phyloP scores from a whole-genome alignment of 2,888 invertebrate genomes.

The Eudasyphora cyanicolor region DNA sequence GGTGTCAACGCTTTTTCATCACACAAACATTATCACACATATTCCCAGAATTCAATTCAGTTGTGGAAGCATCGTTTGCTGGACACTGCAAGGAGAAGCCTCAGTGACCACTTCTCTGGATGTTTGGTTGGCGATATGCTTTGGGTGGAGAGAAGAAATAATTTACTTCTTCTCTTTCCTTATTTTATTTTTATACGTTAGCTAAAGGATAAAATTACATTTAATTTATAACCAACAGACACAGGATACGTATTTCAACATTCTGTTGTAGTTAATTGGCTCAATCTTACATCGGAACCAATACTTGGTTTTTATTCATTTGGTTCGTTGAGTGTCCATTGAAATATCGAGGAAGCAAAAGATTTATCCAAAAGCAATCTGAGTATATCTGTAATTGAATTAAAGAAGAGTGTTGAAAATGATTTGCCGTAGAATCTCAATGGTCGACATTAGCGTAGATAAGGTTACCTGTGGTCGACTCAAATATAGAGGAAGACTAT shows the following conservation, averaged over 20 bases:
- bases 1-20: background rate
- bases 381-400: background rate
- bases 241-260: background rate
- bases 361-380: background rate
- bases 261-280: background rate
- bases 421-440: no score
- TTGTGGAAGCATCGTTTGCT: background rate
- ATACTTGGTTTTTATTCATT: background rate
- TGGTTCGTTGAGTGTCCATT: background rate
- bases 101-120: no score
- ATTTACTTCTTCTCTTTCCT: background rate
- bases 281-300: no score
- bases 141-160: no score
- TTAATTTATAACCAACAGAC: constrained; percentile 27
- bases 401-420: background rate
- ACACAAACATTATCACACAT: background rate
- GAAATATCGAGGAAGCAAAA: background rate
- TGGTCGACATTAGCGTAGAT: no score
- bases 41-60: background rate
- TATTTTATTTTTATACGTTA: background rate
- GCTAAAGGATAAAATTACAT: constrained; percentile 15
- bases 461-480: no score
- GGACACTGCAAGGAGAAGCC: background rate
- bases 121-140: no score
- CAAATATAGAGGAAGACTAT: no score